Conservation (phyloP, 2,888 invertebrate genomes). For the Drosophila histrio region DNA sequence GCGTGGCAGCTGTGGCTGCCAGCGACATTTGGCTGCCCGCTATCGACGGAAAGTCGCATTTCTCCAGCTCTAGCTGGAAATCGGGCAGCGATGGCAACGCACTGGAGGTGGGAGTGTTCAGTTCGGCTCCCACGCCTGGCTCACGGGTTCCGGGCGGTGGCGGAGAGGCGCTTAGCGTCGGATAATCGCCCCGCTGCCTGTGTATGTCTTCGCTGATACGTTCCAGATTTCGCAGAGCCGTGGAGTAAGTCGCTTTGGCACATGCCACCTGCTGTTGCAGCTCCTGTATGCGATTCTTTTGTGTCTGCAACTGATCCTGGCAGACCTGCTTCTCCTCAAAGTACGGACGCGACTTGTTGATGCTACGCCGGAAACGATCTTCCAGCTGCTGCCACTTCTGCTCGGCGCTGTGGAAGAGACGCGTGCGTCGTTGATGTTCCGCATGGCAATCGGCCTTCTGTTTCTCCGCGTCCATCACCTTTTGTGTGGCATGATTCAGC, state of each 20-base stretch:
- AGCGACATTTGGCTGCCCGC: conserved; percentile 85
- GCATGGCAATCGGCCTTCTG: conserved; percentile 94
- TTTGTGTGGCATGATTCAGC: conserved; percentile 97
- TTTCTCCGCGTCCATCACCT: conserved; percentile 97
- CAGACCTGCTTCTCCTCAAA: conserved; percentile 95
- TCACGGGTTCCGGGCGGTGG: conserved; percentile 85
- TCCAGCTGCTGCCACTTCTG: conserved; percentile 92
- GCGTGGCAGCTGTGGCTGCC: conserved; percentile 55
- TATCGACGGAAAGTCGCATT: conserved; percentile 85
- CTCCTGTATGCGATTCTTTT: conserved; percentile 92
- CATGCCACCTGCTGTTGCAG: conserved; percentile 90
- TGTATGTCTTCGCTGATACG: conserved; percentile 97
- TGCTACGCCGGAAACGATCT: conserved; percentile 91
- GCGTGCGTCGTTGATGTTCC: conserved; percentile 93
- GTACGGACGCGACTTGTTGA: conserved; percentile 94
- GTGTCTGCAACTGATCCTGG: conserved; percentile 93
- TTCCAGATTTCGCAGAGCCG: conserved; percentile 92
- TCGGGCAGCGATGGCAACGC: conserved; percentile 83
- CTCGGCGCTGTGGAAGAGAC: conserved; percentile 92
- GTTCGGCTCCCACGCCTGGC: conserved; percentile 91
- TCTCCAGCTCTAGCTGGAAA: conserved; percentile 86
- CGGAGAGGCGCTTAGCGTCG: conserved; percentile 63
- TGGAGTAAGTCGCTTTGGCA: conserved; percentile 92
- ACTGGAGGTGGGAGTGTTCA: conserved; percentile 82
- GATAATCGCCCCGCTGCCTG: conserved; percentile 83